Base-by-base conservation (phyloP, 2,888 invertebrate species). In the Anoncus sp. region DNA sequence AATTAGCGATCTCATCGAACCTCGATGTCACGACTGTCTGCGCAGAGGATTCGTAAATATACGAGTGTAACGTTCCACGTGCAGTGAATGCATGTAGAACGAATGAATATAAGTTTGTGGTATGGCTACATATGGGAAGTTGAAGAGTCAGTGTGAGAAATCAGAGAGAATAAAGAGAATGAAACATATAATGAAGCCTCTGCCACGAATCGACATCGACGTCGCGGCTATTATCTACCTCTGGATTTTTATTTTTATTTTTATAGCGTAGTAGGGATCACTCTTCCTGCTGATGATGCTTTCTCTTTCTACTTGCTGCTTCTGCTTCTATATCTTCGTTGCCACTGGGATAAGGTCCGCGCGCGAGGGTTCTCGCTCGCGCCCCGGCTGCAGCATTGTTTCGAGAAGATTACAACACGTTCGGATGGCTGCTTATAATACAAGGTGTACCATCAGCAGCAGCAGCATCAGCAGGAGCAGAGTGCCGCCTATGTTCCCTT, bases 341-440 rank as follows among this genome's bases (percentile, higher is more conserved):
- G 43, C 65, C 59, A 67, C 38, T 70, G 70, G 72, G 69, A 79
- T 75, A 60, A 74, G 70, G 73, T 65, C 71, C 55, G 49, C 82
- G 49, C 82, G 82, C 47, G 63, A 59, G 24, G 53, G 73, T 71
- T 57, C 53, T 55, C 65, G 74, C 62, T 67, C 66, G 66, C 74
- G 59, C 60, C 60, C 65, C 60, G 43, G 66, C 45, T 51, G 43
- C 86, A 85, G 86, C 79, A 90, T 90, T 91, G 90, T 90, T 89
- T 91, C 89, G 88, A 89, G 88, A 89, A 90, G 88, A 91, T 91
- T 91, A 88, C 90, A 89, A 89, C 90, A 90, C 90, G 90, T 90
- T 89, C 89, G 86, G 87, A 69, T 82, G 85, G 85, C 86, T 87
- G 88, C 86, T 89, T 89, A 88, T 89, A 90, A 90, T 90, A 88